Evolutionary conservation across 2,113 vertebrate species (phyloP), one percentile per base, ranked within the genome.

Genomic region (Campylomormyrus numenius): DNA sequence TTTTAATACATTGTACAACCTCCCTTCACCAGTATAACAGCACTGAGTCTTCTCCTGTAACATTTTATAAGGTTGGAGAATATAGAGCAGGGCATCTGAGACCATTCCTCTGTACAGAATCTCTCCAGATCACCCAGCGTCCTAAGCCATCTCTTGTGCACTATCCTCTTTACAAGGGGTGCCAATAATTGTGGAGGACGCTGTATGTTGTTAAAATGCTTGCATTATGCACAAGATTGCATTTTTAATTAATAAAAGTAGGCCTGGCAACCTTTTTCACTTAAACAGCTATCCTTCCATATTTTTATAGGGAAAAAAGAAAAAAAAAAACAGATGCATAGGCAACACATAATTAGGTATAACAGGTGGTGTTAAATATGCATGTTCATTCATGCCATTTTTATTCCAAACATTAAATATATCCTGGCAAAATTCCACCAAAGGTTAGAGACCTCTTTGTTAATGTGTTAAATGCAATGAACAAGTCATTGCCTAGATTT

Each of bases 311-410:
- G 53, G 10, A 3, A 66, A 66, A 66, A 66, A 27, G 2, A 88
- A 58, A 90, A 74, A 39, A 39, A 42, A 89, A 91, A 88, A 87
- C 92, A 90, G 90, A 94, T 94, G 94, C 94, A 95, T 89, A 93
- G 93, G 92, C 90, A 92, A 91, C 70, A 77, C 35, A 92, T 92
- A 85, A 85, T 85, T 45, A 48, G 83, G 45, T 48, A 48, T 85
- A 85, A 85, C 42, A 85, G 39, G 83, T 85, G 83, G 83, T 85
- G 45, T 85, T 85, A 85, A 9, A 85, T 48, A 85, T 85, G 83
- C 83, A 85, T 46, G 13, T 24, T 85, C 9, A 85, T n/a, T 24
- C 45, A 10, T 85, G 45, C 21, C 39, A 85, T 48, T 46, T 48
- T 21, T 48, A 45, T 85, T 48, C 39, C 83, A 85, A 48, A 46